Base-by-base conservation (phyloP, 2,797 vertebrate genomes). In the Threskiornis aethiopicus region DNA sequence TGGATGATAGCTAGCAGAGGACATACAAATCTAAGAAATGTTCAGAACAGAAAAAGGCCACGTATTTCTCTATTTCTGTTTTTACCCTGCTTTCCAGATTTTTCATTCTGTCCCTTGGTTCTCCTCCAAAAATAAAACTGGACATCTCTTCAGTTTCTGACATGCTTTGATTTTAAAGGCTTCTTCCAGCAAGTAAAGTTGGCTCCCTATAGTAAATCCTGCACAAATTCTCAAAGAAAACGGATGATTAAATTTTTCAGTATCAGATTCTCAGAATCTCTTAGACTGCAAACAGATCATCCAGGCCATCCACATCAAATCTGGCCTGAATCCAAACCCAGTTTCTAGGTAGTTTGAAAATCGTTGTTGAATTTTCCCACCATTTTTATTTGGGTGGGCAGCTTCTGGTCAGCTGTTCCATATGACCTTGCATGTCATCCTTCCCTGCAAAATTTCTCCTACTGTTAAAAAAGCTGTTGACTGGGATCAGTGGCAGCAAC, bases 71-170 rank as follows among this genome's bases (percentile, higher is more conserved):
- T 76, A 17, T 73, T 87, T 84, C 39, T 82, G 22, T 76, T 93
- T 85, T 83, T 66, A 77, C 28, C 18, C 31, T 2, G 4, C 37
- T 70, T 87, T 87, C 35, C n/a, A 41, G 16, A 22, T 96, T 94
- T 94, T 94, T 47, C 31, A 55, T 62, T 62, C 49, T 78, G 72
- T 92, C 61, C 72, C 57, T 85, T 71, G 31, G 16, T 87, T 91
- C 87, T 96, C 21, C 64, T 95, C 58, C 57, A 84, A 87, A 97
- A 95, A 61, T 51, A 93, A 78, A 84, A 89, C 41, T 62, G 85
- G 46, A 59, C 42, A 19, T 80, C 75, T 79, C 73, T 82, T 77
- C 52, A 16, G 37, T 80, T 89, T 66, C 51, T 91, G 84, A 84
- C 91, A 69, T 66, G 51, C 62, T 86, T 93, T 86, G 75, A 84